A percentile compares a stretch with the other conserved stretches of the same genome.
These are phyloP conservation scores for Trinorchestia longiramus DNA, from an alignment of 1,140 invertebrate species.

Conservation along the genomic window DNA sequence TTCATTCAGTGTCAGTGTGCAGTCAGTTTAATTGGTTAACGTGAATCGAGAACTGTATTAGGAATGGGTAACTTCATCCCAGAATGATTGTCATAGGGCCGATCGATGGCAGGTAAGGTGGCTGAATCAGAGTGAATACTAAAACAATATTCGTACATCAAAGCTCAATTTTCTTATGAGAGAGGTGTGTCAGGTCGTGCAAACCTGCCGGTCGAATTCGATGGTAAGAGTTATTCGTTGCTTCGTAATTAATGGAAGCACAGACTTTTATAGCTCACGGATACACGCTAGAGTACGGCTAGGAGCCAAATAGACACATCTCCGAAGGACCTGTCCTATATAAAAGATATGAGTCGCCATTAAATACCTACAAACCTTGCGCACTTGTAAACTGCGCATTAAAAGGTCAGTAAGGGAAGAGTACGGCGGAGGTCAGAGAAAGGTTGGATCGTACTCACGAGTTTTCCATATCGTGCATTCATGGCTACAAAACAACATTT, in stretches of 20 bases:
- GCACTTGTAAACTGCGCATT: conserved; percentile 48
- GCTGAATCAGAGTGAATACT: neutral
- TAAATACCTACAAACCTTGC: conserved; percentile 16
- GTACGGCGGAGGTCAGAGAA: conserved; percentile 21
- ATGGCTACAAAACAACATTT: conserved; percentile 43
- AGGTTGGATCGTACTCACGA: conserved; percentile 33
- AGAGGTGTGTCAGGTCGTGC: neutral
- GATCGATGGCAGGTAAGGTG: neutral
- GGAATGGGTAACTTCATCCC: neutral
- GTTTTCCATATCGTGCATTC: conserved; percentile 49
- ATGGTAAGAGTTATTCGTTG: conserved; percentile 45
- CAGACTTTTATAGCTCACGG: conserved; percentile 49
- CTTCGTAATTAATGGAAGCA: conserved; percentile 49
- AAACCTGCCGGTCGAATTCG: neutral
- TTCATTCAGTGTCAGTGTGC: neutral
- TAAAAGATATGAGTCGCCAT: conserved; percentile 42
- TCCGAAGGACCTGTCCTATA: conserved; percentile 23
- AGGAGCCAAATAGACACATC: conserved; percentile 51
- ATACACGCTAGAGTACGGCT: conserved; percentile 10
- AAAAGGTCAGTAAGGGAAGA: conserved; percentile 47
- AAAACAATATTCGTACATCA: neutral
- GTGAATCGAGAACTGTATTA: neutral
- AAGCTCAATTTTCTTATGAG: neutral
- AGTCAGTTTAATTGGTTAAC: neutral
- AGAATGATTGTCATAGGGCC: neutral